These are phyloP conservation scores for Charaxes varanes DNA, from an alignment of 1,140 invertebrate genomes.

Conservation along the genomic window DNA sequence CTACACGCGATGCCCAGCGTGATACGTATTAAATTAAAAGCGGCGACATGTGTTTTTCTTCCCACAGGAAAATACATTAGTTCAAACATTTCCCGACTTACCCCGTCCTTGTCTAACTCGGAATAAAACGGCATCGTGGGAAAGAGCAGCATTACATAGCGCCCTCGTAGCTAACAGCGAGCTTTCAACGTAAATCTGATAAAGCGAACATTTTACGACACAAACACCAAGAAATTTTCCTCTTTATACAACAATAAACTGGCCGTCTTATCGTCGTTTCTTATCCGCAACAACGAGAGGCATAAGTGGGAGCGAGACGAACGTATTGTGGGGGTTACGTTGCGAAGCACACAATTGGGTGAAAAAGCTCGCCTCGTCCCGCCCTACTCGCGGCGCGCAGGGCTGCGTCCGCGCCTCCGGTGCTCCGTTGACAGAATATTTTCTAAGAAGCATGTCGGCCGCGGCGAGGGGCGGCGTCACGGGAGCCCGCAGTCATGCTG, in stretches of 20 bases:
- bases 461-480: constrained; percentile 61
- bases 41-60: constrained; percentile 72
- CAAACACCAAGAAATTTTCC: constrained; percentile 64
- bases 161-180: constrained; percentile 61
- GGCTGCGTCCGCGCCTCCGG: constrained; percentile 53
- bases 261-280: constrained; percentile 27
- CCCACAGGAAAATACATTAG: constrained; percentile 73
- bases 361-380: constrained; percentile 50
- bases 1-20: constrained; percentile 58
- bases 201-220: constrained; percentile 65
- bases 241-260: constrained; percentile 25
- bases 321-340: constrained; percentile 14
- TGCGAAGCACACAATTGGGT: constrained; percentile 41
- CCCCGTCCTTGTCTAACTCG: constrained; percentile 31
- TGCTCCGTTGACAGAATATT: constrained; percentile 45
- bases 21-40: constrained; percentile 72
- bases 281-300: constrained; percentile 3
- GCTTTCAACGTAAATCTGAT: constrained; percentile 72
- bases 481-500: constrained; percentile 72
- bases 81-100: constrained; percentile 56
- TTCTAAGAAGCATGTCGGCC: constrained; percentile 65
- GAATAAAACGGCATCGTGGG: constrained; percentile 9
- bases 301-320: constrained; percentile 35
- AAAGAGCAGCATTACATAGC: constrained; percentile 36
- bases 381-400: constrained; percentile 44